Evolutionary conservation across 2,797 vertebrate species (phyloP), one percentile per base, ranked within the genome.

Genomic region (Botia kubotai): DNA sequence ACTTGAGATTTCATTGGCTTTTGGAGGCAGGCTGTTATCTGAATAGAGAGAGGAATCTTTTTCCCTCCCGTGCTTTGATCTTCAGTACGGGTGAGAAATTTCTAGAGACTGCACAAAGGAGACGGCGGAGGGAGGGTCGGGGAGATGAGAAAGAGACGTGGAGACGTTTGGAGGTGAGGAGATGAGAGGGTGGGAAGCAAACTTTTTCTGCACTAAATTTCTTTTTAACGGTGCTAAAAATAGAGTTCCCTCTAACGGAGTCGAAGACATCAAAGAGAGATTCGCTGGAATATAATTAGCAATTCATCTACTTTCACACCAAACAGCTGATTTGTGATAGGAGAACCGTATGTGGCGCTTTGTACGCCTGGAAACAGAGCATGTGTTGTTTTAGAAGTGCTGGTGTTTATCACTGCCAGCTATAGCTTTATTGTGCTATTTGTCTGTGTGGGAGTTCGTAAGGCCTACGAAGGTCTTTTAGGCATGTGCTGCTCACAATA

Each of bases 221-320:
- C 66, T 62, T 72, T 83, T 72, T 63, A 74, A 80, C 80, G 55
- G 53, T 75, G 81, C 81, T 87, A 87, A 87, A 89, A 87, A 87
- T 81, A 86, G 68, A 72, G 21, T 19, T 78, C 7, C 53, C 50
- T 46, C 60, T 36, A 75, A 77, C 68, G 46, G 73, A 84, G 69
- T 68, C 74, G 65, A 60, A 82, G 65, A 79, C 83, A 86, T 87
- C 80, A 87, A 87, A 82, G 73, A 82, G 48, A 77, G 60, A 5
- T 50, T 29, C 50, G 69, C 72, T 80, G 29, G 82, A 83, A 80
- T 52, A 71, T 82, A 87, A 87, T 89, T 89, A 87, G 77, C 83
- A 74, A 84, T 86, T 83, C 75, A 71, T 79, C 82, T 75, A 79
- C 57, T 62, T 85, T 85, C 80, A 82, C 77, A 80, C 69, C 81